phyloP scores from a whole-genome alignment of 2,888 invertebrate genomes.

The Petrolisthes cinctipes region DNA sequence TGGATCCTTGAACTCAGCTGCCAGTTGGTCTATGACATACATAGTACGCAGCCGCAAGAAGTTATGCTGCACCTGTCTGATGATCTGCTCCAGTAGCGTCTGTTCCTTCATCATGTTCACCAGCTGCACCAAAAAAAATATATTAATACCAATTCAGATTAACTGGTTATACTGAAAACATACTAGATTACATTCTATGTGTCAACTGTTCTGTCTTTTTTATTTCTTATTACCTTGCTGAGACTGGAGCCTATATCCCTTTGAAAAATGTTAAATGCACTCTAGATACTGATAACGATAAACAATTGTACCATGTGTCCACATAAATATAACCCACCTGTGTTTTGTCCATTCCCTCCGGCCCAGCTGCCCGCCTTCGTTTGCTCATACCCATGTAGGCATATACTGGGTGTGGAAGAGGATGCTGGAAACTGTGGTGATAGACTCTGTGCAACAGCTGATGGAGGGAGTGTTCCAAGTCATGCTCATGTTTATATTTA shows the following conservation, averaged over 20 bases:
- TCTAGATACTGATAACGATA: too few relatives aligned
- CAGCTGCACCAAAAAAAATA: slow-evolving; percentile 19
- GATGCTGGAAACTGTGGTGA: slow-evolving; percentile 70
- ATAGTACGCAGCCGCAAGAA: slow-evolving; percentile 92
- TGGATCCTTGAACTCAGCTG: slow-evolving; percentile 94
- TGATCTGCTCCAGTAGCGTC: slow-evolving; percentile 94
- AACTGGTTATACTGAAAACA: neutral
- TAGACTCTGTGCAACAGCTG: slow-evolving; percentile 88
- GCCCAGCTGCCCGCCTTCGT: slow-evolving; percentile 89
- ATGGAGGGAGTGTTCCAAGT: slow-evolving; percentile 91
- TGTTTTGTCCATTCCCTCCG: slow-evolving; percentile 74
- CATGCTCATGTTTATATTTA: slow-evolving; percentile 56
- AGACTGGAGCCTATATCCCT: too few relatives aligned
- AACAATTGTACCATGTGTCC: too few relatives aligned
- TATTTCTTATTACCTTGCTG: too few relatives aligned
- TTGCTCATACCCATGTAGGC: slow-evolving; percentile 94
- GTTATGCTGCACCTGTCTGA: slow-evolving; percentile 95
- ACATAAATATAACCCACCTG: slow-evolving; percentile 41
- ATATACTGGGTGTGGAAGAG: slow-evolving; percentile 84
- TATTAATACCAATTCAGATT: neutral
- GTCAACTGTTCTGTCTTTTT: too few relatives aligned
- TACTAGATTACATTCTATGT: neutral
- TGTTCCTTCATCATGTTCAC: slow-evolving; percentile 73
- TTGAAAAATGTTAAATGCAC: too few relatives aligned
- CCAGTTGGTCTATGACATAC: slow-evolving; percentile 91